Base-by-base conservation (phyloP, 2,888 invertebrate species). In the Malthinus seriepunctatus region DNA sequence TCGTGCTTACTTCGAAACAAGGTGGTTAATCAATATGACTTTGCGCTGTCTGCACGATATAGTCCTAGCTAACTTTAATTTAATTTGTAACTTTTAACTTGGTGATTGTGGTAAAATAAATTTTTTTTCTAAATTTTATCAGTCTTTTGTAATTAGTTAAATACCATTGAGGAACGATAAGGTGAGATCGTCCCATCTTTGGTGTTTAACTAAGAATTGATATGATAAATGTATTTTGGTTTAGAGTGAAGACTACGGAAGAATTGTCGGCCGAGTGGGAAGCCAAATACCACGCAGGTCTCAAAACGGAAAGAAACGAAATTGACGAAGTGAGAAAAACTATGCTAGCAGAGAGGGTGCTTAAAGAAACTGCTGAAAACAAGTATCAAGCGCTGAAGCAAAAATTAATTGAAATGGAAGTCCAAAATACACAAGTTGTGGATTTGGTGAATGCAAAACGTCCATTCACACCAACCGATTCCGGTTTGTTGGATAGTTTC, bases 21-120 rank as follows among this genome's bases (percentile, higher is more conserved):
- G 77, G 78, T 79, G 76, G 73, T 66, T 78, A 71, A 67, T 76
- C 57, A 70, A 73, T 65, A 70, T 78, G 62, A 75, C 76, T 38
- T 67, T 78, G 60, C 73, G 74, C 58, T 71, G 75, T 38, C 64
- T 78, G 62, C 72, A 76, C 56, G 78, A 78, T 67, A 64, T 78
- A 60, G 63, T 77, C 14, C 69, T 73, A 56, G 75, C 76, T 32
- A 67, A 64, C 53, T 48, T 60, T 51, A 49, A 48, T 44, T 56
- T 46, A 32, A 46, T 46, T 46, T 46, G 31, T 46, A 32, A 46
- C 32, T 11, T 46, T 12, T 46, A 15, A 46, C 9, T 46, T 31
- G 7, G 10, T 46, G 15, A 32, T 12, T 46, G 32, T 32, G 31
- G 31, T 46, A 52, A 45, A 52, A 37, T 42, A 56, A 53, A 45